A percentile compares a stretch with the other conserved stretches of the same genome.
These are phyloP conservation scores for Drosophila sechellia DNA, from an alignment of 1,140 invertebrate species.

Conservation along the genomic window DNA sequence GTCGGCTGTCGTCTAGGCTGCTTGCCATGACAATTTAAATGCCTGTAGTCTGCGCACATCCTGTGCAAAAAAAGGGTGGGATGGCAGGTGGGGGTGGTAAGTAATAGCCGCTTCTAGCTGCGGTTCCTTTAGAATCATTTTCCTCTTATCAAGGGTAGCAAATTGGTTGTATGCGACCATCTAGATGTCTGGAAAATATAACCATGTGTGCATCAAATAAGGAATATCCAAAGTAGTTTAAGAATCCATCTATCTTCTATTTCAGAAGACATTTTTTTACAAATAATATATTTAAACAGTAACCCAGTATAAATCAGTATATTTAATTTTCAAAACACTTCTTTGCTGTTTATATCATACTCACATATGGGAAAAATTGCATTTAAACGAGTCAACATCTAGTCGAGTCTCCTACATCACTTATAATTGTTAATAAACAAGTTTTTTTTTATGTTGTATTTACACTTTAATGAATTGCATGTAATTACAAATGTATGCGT, in stretches of 20 bases:
- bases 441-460: constrained; percentile 29
- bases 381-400: background rate
- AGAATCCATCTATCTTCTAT: too few species aligned
- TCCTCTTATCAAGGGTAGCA: constrained; percentile 22
- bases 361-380: background rate
- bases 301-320: too few species aligned
- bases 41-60: constrained; percentile 60
- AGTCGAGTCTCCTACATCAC: background rate
- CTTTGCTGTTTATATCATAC: too few species aligned
- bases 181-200: background rate
- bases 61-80: constrained; percentile 1
- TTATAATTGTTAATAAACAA: constrained; percentile 48
- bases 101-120: constrained; percentile 68
- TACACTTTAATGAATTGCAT: constrained; percentile 59
- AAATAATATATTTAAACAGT: too few species aligned
- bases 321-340: too few species aligned
- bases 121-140: constrained; percentile 49
- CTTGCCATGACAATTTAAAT: constrained; percentile 78
- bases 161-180: background rate
- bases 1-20: constrained; percentile 41
- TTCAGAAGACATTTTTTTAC: too few species aligned
- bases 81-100: constrained; percentile 29
- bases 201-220: background rate
- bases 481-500: constrained; percentile 62
- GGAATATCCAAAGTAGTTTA: too few species aligned